Base-by-base conservation (phyloP, 2,797 vertebrate species). In the Masticophis lateralis region DNA sequence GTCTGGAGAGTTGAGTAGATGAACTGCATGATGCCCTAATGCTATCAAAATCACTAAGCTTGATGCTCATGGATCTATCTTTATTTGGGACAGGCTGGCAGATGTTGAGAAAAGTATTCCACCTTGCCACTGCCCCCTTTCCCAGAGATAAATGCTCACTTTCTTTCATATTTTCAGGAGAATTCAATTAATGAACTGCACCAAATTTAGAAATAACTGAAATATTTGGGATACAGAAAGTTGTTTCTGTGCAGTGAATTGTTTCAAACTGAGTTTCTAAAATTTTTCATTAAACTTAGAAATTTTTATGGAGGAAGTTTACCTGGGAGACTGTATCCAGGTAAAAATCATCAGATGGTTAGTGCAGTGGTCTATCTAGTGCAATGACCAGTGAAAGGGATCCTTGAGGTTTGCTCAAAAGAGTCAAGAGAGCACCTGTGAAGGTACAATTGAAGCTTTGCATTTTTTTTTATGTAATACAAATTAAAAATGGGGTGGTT, bases 211-310 rank as follows among this genome's bases (percentile, higher is more conserved):
- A 9, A 88, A 91, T 95, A 94, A 91, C 59, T 92, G 93, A 96
- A 87, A 13, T 4, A 9, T 94, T 55, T 95, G 79, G 94, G 53
- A 60, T 86, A 27, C 2, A 89, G 22, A 27, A 89, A 86, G 91
- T 94, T 96, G 91, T 93, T 95, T 96, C 51, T 53, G 51, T 95
- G 93, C 89, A 94, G 94, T 94, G 92, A 95, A 7, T 43, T 74
- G 9, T 51, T 7, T 89, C 66, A 59, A 91, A 66, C 87, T 91
- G 69, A 32, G 16, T 91, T 95, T 89, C 92, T 92, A 28, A 95
- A 93, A 28, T 11, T 94, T 61, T 94, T 55, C 91, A 93, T 74
- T 60, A 94, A 86, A 92, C 27, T 83, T 94, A 92, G 61, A 47
- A 94, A 88, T 87, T 32, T 61, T 94, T 94, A 93, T 32, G 1